A percentile compares a stretch with the other conserved stretches of the same genome.
phyloP scores from a whole-genome alignment of 2,113 vertebrate genomes.

The Mormyrus iriodes region DNA sequence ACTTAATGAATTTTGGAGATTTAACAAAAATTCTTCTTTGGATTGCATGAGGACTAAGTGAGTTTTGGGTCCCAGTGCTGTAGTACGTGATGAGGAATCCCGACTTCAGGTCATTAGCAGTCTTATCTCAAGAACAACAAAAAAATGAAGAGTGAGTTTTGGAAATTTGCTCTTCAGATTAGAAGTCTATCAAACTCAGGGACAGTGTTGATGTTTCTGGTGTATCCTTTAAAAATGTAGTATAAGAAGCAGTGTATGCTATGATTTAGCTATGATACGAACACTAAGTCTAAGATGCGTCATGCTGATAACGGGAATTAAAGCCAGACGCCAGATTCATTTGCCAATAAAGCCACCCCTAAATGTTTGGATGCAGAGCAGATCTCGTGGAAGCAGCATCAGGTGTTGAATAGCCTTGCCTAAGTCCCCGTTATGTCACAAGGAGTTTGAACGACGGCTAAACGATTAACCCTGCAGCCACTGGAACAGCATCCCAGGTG shows the following conservation, averaged over 20 bases:
- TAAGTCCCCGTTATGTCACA: neutral
- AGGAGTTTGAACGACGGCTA: neutral
- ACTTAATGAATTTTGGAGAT: too few species aligned
- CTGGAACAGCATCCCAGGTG: neutral
- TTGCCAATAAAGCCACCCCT: neutral
- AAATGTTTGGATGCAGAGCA: neutral
- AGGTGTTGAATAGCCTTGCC: too few species aligned
- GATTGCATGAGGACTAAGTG: too few species aligned
- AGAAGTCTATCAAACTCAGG: neutral
- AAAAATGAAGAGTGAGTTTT: too few species aligned
- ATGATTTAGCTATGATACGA: neutral
- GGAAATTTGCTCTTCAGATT: neutral
- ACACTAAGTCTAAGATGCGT: neutral
- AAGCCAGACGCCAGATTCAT: neutral
- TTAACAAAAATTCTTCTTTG: too few species aligned
- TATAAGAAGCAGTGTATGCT: neutral
- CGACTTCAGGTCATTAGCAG: too few species aligned
- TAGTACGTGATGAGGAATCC: too few species aligned
- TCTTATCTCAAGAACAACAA: too few species aligned
- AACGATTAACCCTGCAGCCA: neutral
- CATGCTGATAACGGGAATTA: neutral
- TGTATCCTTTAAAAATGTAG: neutral
- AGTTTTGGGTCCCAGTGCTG: too few species aligned
- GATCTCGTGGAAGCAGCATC: neutral
- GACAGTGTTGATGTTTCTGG: neutral